These are phyloP conservation scores for Heliconius melpomene DNA, from an alignment of 1,140 invertebrate species.

Conservation along the genomic window DNA sequence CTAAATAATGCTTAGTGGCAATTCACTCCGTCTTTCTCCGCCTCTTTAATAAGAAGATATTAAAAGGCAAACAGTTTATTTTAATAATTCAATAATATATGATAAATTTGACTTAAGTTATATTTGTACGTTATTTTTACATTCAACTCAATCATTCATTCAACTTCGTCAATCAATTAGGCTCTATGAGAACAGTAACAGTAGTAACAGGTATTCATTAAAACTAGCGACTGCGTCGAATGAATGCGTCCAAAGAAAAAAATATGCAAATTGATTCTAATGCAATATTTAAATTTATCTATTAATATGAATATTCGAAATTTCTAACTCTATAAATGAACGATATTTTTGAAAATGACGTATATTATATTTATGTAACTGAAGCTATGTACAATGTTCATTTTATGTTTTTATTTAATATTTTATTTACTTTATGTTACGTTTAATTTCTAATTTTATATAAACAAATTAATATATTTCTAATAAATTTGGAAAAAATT, in stretches of 20 bases:
- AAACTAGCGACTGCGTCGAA: not conserved
- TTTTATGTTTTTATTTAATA: conserved; percentile 1
- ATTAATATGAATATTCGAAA: not conserved
- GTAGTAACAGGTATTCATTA: too few relatives aligned
- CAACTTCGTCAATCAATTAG: not conserved
- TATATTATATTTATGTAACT: not conserved
- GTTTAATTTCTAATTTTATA: not conserved
- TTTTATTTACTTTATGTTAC: not conserved
- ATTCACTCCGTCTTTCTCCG: not conserved
- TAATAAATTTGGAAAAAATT: not conserved
- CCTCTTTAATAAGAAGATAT: too few relatives aligned
- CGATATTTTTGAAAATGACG: too few relatives aligned
- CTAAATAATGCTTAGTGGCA: not conserved
- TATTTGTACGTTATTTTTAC: conserved; percentile 4
- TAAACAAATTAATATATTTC: not conserved
- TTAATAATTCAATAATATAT: not conserved
- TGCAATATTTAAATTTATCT: not conserved
- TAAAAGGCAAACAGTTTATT: too few relatives aligned
- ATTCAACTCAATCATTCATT: conserved; percentile 9
- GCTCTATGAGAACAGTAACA: conserved; percentile 2
- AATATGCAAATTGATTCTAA: not conserved
- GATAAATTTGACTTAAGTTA: not conserved
- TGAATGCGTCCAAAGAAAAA: not conserved
- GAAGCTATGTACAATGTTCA: conserved; percentile 4
- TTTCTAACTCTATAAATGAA: not conserved